Percentiles rank a stretch among this genome's conserved stretches.
phyloP scores from a whole-genome alignment of 2,888 invertebrate species.

The Stegana nigrithorax region DNA sequence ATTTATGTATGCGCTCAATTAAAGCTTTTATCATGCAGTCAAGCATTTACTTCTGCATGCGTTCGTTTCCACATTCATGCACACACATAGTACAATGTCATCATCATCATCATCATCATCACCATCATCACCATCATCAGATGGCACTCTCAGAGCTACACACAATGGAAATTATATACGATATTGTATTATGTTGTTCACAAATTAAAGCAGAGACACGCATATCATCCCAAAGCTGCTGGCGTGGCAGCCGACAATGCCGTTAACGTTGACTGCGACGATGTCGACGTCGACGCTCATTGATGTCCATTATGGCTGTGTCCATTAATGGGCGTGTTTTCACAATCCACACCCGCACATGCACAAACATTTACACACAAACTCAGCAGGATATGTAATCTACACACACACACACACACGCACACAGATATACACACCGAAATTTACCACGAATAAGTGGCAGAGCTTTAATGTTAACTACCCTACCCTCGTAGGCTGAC shows the following conservation, averaged over 20 bases:
- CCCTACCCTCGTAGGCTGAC: too few relatives aligned
- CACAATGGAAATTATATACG: too few relatives aligned
- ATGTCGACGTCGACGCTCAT: neutral
- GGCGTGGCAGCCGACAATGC: neutral
- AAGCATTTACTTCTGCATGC: neutral
- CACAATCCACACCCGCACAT: slow-evolving; percentile 33
- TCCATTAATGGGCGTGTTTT: slow-evolving; percentile 49
- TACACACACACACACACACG: slow-evolving; percentile 7
- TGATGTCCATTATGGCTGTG: slow-evolving; percentile 36
- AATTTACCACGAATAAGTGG: neutral
- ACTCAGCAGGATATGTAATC: slow-evolving; percentile 22
- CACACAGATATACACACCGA: slow-evolving; percentile 9
- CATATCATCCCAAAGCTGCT: neutral
- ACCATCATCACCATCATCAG: too few relatives aligned
- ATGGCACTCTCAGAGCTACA: too few relatives aligned
- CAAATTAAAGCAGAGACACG: neutral
- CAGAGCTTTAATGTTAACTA: neutral
- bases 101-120: too few relatives aligned
- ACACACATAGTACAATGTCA: neutral
- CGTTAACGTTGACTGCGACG: too few relatives aligned
- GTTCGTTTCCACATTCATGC: slow-evolving; percentile 14
- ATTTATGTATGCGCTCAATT: slow-evolving; percentile 45
- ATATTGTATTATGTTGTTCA: neutral
- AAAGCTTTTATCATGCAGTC: slow-evolving; percentile 18
- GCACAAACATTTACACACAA: slow-evolving; percentile 18